These are phyloP conservation scores for Gambusia holbrooki DNA, from an alignment of 2,113 vertebrate genomes.

Conservation along the genomic window DNA sequence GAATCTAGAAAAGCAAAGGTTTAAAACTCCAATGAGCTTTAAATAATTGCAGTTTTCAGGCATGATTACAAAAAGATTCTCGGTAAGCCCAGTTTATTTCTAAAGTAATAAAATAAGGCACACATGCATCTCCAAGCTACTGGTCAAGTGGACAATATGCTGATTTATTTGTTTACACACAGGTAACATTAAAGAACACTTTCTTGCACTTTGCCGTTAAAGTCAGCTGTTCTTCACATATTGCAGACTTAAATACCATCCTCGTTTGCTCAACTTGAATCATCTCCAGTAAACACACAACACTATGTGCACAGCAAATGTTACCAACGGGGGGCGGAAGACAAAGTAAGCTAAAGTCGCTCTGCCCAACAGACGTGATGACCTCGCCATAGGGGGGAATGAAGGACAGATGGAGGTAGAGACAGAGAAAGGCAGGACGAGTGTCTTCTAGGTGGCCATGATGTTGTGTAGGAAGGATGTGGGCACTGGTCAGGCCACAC, in stretches of 20 bases:
- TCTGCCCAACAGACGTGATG: constrained; percentile 43
- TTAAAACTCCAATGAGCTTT: too few species aligned
- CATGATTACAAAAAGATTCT: too few species aligned
- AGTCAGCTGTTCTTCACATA: constrained; percentile 23
- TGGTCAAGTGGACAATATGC: constrained; percentile 4
- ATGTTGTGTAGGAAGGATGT: constrained; percentile 66
- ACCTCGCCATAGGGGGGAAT: constrained; percentile 40
- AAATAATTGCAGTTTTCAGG: too few species aligned
- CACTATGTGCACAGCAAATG: constrained; percentile 48
- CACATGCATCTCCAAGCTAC: constrained; percentile 13
- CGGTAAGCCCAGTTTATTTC: too few species aligned
- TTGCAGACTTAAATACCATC: constrained; percentile 53
- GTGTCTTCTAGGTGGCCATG: constrained; percentile 71
- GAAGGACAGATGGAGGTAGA: constrained; percentile 34
- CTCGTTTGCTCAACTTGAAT: constrained; percentile 49
- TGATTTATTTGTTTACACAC: constrained; percentile 39
- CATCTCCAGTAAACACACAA: constrained; percentile 25
- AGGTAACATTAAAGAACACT: constrained; percentile 4
- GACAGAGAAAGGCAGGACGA: constrained; percentile 35
- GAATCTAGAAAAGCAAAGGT: too few species aligned
- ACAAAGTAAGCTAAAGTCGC: constrained; percentile 47
- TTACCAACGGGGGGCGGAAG: constrained; percentile 36
- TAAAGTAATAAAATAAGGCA: not conserved
- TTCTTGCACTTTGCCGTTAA: constrained; percentile 5
- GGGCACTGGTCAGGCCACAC: constrained; percentile 72